phyloP scores from a whole-genome alignment of 2,888 invertebrate genomes.

The Callyntrura sp. region DNA sequence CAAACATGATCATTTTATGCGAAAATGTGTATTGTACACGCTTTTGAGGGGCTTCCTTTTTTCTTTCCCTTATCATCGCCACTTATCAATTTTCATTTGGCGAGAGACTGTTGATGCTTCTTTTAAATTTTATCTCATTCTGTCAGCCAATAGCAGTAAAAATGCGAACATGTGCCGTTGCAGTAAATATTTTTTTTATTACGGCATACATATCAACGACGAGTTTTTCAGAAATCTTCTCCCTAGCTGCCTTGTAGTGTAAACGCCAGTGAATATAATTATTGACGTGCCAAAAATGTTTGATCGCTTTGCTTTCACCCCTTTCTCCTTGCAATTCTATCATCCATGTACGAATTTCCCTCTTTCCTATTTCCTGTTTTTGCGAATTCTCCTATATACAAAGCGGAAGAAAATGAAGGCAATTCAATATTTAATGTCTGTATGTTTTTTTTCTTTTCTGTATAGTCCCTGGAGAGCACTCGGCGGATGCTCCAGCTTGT shows the following conservation, averaged over 20 bases:
- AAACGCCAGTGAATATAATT: neutral
- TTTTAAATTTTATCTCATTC: neutral
- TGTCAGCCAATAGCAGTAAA: neutral
- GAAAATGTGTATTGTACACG: too few relatives aligned
- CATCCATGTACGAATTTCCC: neutral
- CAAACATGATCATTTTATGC: too few relatives aligned
- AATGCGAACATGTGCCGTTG: too few relatives aligned
- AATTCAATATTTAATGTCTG: constrained; percentile 51
- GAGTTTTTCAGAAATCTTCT: neutral
- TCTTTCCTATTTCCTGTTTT: neutral
- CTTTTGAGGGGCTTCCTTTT: neutral
- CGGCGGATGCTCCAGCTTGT: constrained; percentile 96
- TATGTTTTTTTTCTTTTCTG: constrained; percentile 84
- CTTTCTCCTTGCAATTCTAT: constrained; percentile 4
- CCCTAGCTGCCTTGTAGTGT: neutral
- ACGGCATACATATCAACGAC: neutral
- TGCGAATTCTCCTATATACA: neutral
- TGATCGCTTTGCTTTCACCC: neutral
- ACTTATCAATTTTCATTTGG: neutral
- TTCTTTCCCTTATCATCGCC: neutral
- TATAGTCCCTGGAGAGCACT: constrained; percentile 96
- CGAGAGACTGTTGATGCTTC: neutral
- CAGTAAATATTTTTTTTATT: neutral
- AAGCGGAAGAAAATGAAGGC: constrained; percentile 46
- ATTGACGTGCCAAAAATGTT: constrained; percentile 37